Conservation (phyloP, 2,888 invertebrate genomes). For the Eupithecia dodoneata region DNA sequence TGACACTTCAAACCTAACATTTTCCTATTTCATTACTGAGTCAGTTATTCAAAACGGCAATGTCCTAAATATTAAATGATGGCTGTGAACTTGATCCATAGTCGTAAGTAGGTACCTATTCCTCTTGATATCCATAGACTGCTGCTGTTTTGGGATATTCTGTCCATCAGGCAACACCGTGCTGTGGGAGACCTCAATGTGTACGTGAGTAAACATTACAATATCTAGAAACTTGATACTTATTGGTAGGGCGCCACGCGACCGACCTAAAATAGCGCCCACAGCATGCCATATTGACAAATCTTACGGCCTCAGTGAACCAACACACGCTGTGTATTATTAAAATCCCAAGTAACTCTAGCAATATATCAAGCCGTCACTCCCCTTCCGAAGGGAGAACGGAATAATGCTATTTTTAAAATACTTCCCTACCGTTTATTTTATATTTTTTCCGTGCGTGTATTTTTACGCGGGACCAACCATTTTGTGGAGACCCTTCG, state of each 20-base stretch:
- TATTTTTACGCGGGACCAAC: constrained; percentile 71
- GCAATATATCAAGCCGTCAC: constrained; percentile 80
- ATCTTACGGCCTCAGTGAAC: constrained; percentile 81
- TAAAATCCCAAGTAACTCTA: constrained; percentile 82
- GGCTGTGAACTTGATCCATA: background rate
- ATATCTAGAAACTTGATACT: constrained; percentile 70
- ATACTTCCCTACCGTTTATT: constrained; percentile 79
- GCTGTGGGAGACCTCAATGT: constrained; percentile 24
- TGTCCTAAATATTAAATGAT: background rate
- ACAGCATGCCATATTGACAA: constrained; percentile 81
- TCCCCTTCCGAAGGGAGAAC: constrained; percentile 75
- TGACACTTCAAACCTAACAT: background rate
- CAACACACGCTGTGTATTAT: constrained; percentile 82
- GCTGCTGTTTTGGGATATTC: background rate
- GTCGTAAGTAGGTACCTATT: background rate
- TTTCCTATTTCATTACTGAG: background rate
- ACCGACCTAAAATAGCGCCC: constrained; percentile 77
- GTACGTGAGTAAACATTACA: constrained; percentile 66
- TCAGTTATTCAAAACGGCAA: background rate
- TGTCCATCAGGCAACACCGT: background rate
- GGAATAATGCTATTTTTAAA: constrained; percentile 76
- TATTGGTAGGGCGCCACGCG: constrained; percentile 64
- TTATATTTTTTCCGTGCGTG: constrained; percentile 79
- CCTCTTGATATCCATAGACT: background rate
- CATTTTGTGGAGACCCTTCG: constrained; percentile 52